A percentile compares a stretch with the other conserved stretches of the same genome.
phyloP scores from a whole-genome alignment of 2,113 vertebrate genomes.

The Malurus cyaneus region DNA sequence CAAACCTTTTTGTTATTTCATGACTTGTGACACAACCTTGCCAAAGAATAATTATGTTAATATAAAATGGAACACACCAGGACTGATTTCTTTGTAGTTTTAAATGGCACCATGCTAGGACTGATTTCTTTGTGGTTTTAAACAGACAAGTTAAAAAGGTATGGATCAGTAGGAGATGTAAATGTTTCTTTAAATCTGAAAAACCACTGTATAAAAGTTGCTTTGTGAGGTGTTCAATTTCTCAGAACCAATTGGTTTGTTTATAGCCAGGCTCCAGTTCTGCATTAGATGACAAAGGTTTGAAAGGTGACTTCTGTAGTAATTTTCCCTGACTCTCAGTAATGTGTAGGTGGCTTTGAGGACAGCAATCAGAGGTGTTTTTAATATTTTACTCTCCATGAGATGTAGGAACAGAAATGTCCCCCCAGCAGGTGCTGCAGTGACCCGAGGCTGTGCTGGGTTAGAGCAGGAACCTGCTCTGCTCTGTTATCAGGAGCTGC shows the following conservation, averaged over 20 bases:
- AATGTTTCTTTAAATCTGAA: not conserved
- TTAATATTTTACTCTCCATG: not conserved
- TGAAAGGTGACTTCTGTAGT: not conserved
- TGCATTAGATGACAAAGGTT: not conserved
- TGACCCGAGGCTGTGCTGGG: not conserved
- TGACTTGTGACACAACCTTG: not conserved
- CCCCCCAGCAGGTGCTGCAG: not conserved
- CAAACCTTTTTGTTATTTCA: not conserved
- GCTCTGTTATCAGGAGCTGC: not conserved
- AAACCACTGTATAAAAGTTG: not conserved
- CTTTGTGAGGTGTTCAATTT: not conserved
- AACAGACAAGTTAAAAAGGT: not conserved
- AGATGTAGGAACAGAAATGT: not conserved
- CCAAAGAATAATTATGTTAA: not conserved
- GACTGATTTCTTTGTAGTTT: too few relatives aligned
- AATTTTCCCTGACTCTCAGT: not conserved
- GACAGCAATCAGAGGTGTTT: not conserved
- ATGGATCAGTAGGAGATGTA: not conserved
- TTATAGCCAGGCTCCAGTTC: not conserved
- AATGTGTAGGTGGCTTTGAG: not conserved
- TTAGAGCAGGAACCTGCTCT: not conserved
- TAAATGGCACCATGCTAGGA: too few relatives aligned
- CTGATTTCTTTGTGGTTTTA: not conserved
- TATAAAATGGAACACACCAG: not conserved
- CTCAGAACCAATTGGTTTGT: not conserved